phyloP scores from a whole-genome alignment of 2,113 vertebrate species.

The Pelodiscus sinensis region DNA sequence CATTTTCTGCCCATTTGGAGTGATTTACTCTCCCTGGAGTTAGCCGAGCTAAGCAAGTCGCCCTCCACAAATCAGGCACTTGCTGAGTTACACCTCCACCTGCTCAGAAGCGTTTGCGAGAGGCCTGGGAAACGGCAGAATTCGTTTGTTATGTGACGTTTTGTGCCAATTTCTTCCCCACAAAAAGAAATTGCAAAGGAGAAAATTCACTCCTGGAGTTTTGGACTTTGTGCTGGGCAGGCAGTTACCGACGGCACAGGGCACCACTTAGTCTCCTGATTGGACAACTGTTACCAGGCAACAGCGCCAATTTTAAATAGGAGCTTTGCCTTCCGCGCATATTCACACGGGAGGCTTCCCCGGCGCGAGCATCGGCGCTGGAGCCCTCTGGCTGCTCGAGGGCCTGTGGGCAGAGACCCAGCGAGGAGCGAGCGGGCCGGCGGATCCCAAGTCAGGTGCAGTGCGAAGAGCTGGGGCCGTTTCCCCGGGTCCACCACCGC shows the following conservation, averaged over 20 bases:
- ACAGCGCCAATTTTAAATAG: neutral
- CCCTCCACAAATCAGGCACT: neutral
- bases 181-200: neutral
- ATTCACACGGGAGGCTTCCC: neutral
- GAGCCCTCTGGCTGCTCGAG: neutral
- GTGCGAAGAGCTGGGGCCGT: neutral
- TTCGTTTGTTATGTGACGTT: neutral
- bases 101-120: neutral
- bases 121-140: neutral
- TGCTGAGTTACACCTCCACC: slow-evolving; percentile 11
- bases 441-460: neutral
- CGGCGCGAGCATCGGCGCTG: neutral
- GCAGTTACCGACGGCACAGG: neutral
- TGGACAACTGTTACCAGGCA: neutral
- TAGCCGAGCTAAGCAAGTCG: slow-evolving; percentile 5
- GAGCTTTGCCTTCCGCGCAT: neutral
- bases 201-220: neutral
- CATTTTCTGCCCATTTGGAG: neutral
- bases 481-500: neutral
- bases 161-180: neutral
- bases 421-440: neutral
- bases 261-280: neutral
- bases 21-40: neutral
- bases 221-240: neutral
- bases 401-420: neutral